These are phyloP conservation scores for Zaprionus africanus DNA, from an alignment of 1,140 invertebrate genomes.

Conservation along the genomic window DNA sequence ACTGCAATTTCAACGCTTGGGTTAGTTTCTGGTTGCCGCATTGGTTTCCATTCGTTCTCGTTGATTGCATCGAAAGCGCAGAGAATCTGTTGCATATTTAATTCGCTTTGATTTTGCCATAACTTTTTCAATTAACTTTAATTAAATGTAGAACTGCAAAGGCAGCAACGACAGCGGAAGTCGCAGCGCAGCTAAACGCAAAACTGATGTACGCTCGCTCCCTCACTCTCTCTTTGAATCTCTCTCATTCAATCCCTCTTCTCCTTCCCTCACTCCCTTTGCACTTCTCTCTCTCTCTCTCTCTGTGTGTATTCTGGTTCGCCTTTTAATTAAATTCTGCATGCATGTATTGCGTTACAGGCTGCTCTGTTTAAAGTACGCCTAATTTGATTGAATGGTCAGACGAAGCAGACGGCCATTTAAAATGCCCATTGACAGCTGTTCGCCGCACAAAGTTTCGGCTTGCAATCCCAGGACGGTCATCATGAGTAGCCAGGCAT, in stretches of 20 bases:
- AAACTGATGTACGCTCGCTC: constrained; percentile 2
- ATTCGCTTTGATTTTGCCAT: constrained; percentile 75
- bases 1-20: constrained; percentile 38
- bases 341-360: constrained; percentile 47
- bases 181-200: constrained; percentile 9
- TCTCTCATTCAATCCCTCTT: too few relatives aligned
- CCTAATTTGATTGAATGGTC: constrained; percentile 41
- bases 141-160: constrained; percentile 71
- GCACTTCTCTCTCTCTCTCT: neutral
- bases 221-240: neutral
- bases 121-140: constrained; percentile 79
- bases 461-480: neutral
- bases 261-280: neutral
- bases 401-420: neutral
- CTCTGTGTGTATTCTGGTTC: constrained; percentile 29
- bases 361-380: constrained; percentile 31
- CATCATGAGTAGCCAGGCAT: neutral
- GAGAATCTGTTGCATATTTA: constrained; percentile 77
- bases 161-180: neutral
- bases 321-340: constrained; percentile 64
- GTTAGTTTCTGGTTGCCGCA: constrained; percentile 11
- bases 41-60: constrained; percentile 36
- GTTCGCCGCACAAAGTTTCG: constrained; percentile 3
- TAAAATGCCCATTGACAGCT: constrained; percentile 24
- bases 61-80: constrained; percentile 49